phyloP scores from a whole-genome alignment of 2,888 invertebrate genomes.

The Drosophila colorata region DNA sequence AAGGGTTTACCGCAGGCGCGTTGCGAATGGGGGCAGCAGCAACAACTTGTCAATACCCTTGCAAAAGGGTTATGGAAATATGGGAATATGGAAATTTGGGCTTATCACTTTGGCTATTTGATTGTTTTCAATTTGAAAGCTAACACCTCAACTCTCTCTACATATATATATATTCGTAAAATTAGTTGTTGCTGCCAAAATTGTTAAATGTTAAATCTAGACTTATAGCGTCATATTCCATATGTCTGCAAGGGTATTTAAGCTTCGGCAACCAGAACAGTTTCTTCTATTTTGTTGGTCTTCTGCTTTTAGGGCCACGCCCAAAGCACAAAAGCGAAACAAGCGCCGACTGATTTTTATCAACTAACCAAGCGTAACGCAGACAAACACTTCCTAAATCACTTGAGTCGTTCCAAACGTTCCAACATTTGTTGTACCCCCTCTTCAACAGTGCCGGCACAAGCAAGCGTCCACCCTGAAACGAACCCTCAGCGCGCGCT shows the following conservation, averaged over 20 bases:
- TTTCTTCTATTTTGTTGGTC: not conserved
- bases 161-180: too few species aligned
- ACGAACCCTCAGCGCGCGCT: conserved; percentile 45
- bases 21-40: not conserved
- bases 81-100: too few species aligned
- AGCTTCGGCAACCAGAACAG: not conserved
- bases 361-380: conserved; percentile 84
- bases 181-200: too few species aligned
- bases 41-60: not conserved
- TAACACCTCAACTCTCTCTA: too few species aligned
- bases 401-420: conserved; percentile 64
- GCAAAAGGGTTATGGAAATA: not conserved
- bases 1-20: too few species aligned
- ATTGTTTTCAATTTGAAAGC: too few species aligned
- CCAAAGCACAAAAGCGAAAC: conserved; percentile 46
- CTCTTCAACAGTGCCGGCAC: not conserved
- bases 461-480: conserved; percentile 8
- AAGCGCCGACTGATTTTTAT: conserved; percentile 80
- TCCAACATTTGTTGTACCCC: conserved; percentile 5
- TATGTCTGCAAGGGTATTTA: not conserved
- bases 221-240: too few species aligned
- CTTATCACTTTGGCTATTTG: too few species aligned
- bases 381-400: conserved; percentile 84
- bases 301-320: conserved; percentile 23
- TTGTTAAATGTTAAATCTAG: too few species aligned